phyloP scores from a whole-genome alignment of 1,140 invertebrate species.

The Microvelia longipes region DNA sequence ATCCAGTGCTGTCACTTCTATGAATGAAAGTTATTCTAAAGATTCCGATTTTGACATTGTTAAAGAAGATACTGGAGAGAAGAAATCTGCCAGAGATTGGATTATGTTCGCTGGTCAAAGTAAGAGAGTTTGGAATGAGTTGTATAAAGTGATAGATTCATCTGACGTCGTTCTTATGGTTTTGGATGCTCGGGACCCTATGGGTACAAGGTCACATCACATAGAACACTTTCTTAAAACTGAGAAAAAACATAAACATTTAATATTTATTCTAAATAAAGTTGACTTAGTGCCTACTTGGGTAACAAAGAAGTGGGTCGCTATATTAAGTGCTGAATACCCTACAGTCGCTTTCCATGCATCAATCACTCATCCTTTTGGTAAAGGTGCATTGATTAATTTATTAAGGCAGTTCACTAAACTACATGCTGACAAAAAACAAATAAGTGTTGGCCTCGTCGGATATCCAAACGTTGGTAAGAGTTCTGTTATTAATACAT shows the following conservation, averaged over 20 bases:
- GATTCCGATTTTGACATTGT: slow-evolving; percentile 66
- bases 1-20: slow-evolving; percentile 49
- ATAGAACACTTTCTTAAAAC: slow-evolving; percentile 67
- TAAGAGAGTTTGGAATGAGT: slow-evolving; percentile 96
- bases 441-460: slow-evolving; percentile 98
- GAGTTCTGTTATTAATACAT: slow-evolving; percentile 93
- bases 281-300: slow-evolving; percentile 90
- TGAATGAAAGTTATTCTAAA: slow-evolving; percentile 56
- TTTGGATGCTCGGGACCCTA: slow-evolving; percentile 85
- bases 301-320: slow-evolving; percentile 93
- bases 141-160: slow-evolving; percentile 98
- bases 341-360: slow-evolving; percentile 98
- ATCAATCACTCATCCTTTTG: slow-evolving; percentile 92
- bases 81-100: slow-evolving; percentile 59
- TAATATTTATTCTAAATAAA: slow-evolving; percentile 91
- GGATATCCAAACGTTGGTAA: slow-evolving; percentile 99
- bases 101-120: slow-evolving; percentile 87
- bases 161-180: slow-evolving; percentile 77
- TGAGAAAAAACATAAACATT: slow-evolving; percentile 84
- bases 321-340: slow-evolving; percentile 80
- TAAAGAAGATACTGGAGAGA: slow-evolving; percentile 60
- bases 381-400: slow-evolving; percentile 93
- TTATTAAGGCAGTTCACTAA: slow-evolving; percentile 92
- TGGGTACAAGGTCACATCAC: slow-evolving; percentile 84
- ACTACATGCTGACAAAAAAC: slow-evolving; percentile 86